These are phyloP conservation scores for Noctua comes DNA, from an alignment of 2,888 invertebrate species.

Conservation along the genomic window DNA sequence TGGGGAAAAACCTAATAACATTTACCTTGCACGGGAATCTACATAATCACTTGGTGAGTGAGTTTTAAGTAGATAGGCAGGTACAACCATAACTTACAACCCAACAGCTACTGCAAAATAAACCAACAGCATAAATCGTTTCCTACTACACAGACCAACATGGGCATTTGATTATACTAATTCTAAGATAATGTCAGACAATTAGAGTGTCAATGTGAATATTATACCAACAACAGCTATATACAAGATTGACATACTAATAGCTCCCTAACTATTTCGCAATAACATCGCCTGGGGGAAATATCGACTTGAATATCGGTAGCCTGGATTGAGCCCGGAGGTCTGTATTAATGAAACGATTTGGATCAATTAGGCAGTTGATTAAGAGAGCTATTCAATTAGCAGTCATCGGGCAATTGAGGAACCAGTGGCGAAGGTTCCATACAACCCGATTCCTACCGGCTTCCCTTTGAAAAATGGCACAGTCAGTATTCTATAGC, in stretches of 20 bases:
- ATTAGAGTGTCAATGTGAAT: constrained; percentile 57
- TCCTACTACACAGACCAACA: constrained; percentile 31
- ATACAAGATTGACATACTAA: constrained; percentile 46
- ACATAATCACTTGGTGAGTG: not conserved
- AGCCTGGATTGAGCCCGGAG: constrained; percentile 3
- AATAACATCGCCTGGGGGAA: constrained; percentile 39
- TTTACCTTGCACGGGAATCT: not conserved
- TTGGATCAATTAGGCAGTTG: constrained; percentile 14
- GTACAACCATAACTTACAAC: not conserved
- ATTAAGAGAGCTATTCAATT: constrained; percentile 37
- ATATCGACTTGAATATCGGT: constrained; percentile 42
- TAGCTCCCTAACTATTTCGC: constrained; percentile 34
- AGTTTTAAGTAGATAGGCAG: not conserved
- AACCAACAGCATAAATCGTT: constrained; percentile 16
- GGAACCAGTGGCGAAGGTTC: too few relatives aligned
- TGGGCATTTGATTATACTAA: constrained; percentile 51
- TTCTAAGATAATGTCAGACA: constrained; percentile 45
- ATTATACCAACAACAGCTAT: constrained; percentile 46
- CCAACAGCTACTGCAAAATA: constrained; percentile 14
- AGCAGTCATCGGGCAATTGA: constrained; percentile 21
- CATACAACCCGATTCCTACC: too few relatives aligned
- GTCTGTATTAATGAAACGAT: constrained; percentile 32
- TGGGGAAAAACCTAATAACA: too few relatives aligned
- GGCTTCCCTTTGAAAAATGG: too few relatives aligned
- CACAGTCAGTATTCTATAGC: too few relatives aligned